Evolutionary conservation across 2,888 invertebrate genomes (phyloP).

Genomic region (Metallyticus violacea): DNA sequence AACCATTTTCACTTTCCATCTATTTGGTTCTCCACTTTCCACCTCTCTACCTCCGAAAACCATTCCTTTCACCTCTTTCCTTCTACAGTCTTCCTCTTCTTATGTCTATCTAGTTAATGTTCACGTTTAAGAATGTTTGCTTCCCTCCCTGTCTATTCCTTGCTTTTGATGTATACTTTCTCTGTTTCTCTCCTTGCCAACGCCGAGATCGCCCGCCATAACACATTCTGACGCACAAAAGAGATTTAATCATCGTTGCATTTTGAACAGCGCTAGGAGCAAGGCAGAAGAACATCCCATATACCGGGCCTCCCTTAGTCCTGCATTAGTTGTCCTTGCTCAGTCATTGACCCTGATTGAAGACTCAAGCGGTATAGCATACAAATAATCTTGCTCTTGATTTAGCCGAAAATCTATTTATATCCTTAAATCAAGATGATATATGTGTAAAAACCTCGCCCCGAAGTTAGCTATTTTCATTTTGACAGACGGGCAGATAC

Average conservation of each 20-base stretch:
- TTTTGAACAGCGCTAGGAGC: background rate
- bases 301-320: background rate
- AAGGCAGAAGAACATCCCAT: background rate
- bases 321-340: too few relatives aligned
- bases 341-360: too few relatives aligned
- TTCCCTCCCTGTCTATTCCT: too few relatives aligned
- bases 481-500: too few relatives aligned
- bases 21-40: background rate
- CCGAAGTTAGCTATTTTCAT: too few relatives aligned
- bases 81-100: too few relatives aligned
- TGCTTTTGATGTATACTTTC: background rate
- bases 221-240: background rate
- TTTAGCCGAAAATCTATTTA: too few relatives aligned
- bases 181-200: background rate
- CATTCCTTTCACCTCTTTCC: background rate
- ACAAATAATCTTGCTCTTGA: too few relatives aligned
- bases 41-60: background rate
- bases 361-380: too few relatives aligned
- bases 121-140: background rate
- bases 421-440: too few relatives aligned
- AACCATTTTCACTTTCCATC: constrained; percentile 2
- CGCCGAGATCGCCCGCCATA: background rate
- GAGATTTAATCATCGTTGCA: background rate
- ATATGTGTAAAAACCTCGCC: too few relatives aligned
- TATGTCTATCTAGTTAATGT: background rate